Conservation (phyloP, 2,888 invertebrate genomes). For the Chalcis sispes region DNA sequence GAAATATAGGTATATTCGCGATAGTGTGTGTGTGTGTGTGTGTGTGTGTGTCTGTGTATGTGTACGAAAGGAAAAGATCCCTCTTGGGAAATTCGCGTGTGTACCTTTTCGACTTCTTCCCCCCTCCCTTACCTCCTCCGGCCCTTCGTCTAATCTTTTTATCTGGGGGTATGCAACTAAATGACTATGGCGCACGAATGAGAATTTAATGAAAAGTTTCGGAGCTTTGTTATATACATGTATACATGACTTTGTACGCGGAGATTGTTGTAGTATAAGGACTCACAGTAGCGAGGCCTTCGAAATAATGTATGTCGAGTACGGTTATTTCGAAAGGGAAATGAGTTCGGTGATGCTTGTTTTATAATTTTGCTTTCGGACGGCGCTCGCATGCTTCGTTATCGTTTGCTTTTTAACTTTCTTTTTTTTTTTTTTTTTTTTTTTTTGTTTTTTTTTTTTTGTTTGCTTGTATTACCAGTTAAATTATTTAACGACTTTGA, state of each 20-base stretch:
- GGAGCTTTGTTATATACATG: background rate
- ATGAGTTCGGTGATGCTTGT: no score
- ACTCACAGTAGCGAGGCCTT: background rate
- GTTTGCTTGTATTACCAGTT: no score
- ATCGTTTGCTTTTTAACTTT: no score
- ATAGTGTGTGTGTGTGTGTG: background rate
- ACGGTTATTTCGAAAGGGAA: no score
- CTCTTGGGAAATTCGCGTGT: conserved; percentile 32
- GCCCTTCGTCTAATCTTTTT: conserved; percentile 28
- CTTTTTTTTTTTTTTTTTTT: background rate
- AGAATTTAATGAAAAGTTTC: conserved; percentile 41
- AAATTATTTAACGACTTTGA: no score
- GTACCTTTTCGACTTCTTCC: background rate
- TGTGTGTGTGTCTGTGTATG: background rate
- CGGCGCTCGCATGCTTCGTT: no score
- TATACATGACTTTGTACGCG: background rate
- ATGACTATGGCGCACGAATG: conserved; percentile 40
- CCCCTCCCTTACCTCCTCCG: background rate
- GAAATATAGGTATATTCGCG: conserved; percentile 40
- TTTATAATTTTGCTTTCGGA: no score
- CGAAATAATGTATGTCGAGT: background rate
- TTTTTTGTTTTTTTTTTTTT: background rate
- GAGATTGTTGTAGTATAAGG: no score
- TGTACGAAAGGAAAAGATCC: no score
- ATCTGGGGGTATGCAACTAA: conserved; percentile 13